Percentiles rank a stretch among this genome's conserved stretches.
These are phyloP conservation scores for Drosophila hydei DNA, from an alignment of 1,140 invertebrate genomes.

Conservation along the genomic window DNA sequence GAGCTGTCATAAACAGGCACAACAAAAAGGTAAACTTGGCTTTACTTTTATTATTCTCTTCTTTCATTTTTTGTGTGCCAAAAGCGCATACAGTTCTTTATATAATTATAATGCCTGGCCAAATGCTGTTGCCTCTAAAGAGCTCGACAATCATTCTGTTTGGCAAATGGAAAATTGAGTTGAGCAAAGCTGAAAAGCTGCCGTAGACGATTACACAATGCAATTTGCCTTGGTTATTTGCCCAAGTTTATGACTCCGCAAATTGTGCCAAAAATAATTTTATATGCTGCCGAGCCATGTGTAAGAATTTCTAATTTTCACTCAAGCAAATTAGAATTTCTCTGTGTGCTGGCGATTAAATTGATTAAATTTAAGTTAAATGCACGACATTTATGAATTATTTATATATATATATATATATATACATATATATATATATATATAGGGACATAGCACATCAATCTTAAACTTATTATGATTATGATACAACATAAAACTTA, in stretches of 20 bases:
- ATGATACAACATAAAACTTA: too few relatives aligned
- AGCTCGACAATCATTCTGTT: constrained; percentile 33
- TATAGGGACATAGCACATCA: too few relatives aligned
- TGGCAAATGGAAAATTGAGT: constrained; percentile 14
- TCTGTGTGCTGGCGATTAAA: not conserved
- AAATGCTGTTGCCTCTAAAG: constrained; percentile 53
- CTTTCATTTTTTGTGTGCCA: constrained; percentile 67
- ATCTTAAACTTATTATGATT: too few relatives aligned
- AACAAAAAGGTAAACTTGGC: constrained; percentile 58
- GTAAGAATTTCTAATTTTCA: constrained; percentile 73
- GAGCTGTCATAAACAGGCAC: constrained; percentile 72
- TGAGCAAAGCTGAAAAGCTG: constrained; percentile 14
- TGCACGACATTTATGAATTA: not conserved
- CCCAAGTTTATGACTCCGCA: constrained; percentile 66
- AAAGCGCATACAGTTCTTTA: constrained; percentile 62
- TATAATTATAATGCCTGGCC: constrained; percentile 75
- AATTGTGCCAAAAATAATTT: constrained; percentile 58
- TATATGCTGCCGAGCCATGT: constrained; percentile 65
- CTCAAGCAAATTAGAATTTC: constrained; percentile 63
- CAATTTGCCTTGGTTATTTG: constrained; percentile 59
- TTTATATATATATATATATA: too few relatives aligned
- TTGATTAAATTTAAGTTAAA: constrained; percentile 11
- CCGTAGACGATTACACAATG: constrained; percentile 31
- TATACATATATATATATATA: too few relatives aligned
- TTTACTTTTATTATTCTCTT: constrained; percentile 56